A percentile compares a stretch with the other conserved stretches of the same genome.
These are phyloP conservation scores for Cotesia glomerata DNA, from an alignment of 1,140 invertebrate species.

Conservation along the genomic window DNA sequence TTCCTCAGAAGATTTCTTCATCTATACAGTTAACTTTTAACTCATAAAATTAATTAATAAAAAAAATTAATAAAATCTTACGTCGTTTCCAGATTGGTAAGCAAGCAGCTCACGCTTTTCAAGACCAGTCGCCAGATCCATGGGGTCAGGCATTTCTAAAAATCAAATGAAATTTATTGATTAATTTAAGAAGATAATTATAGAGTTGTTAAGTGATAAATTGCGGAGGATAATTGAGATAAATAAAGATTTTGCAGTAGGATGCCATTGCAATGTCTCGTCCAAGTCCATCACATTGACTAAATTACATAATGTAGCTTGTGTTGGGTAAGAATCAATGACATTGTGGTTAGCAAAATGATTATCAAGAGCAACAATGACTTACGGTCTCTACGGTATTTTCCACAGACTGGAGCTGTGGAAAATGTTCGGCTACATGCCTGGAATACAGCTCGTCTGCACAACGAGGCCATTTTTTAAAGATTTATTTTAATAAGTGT, in stretches of 20 bases:
- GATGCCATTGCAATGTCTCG: too few relatives aligned
- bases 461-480: conserved; percentile 69
- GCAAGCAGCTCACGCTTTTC: conserved; percentile 90
- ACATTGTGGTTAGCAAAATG: not conserved
- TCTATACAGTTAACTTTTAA: too few relatives aligned
- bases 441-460: conserved; percentile 61
- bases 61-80: conserved; percentile 54
- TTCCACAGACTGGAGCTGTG: conserved; percentile 39
- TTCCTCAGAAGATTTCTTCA: not conserved
- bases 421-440: conserved; percentile 62
- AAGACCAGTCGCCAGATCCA: conserved; percentile 91
- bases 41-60: too few relatives aligned
- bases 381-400: conserved; percentile 53
- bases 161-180: conserved; percentile 33
- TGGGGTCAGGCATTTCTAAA: conserved; percentile 78
- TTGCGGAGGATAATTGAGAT: not conserved
- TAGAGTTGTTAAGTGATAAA: not conserved
- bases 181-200: not conserved
- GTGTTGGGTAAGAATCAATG: not conserved
- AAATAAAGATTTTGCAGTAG: not conserved
- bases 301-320: conserved; percentile 10
- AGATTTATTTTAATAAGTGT: not conserved
- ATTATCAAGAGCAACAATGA: conserved; percentile 46
- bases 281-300: not conserved
- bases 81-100: conserved; percentile 83